These are phyloP conservation scores for Lysiphlebus fabarum DNA, from an alignment of 1,140 invertebrate genomes.

Conservation along the genomic window DNA sequence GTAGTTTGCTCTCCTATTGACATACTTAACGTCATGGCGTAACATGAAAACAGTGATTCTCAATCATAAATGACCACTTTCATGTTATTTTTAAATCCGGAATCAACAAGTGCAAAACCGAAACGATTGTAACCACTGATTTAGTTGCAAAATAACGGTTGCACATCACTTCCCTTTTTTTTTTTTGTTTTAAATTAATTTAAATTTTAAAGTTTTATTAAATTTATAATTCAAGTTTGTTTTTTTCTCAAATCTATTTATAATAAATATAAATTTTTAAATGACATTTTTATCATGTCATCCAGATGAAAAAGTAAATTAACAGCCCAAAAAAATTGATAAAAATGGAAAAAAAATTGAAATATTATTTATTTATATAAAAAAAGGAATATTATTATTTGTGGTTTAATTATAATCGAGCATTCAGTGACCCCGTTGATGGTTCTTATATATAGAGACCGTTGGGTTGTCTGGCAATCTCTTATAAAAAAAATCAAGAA, in stretches of 20 bases:
- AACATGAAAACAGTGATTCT: constrained; percentile 26
- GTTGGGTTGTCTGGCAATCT: constrained; percentile 21
- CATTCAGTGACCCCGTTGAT: constrained; percentile 21
- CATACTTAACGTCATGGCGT: constrained; percentile 33
- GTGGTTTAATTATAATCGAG: constrained; percentile 2
- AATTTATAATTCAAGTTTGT: too few species aligned
- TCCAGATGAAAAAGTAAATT: too few species aligned
- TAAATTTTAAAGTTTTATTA: not conserved
- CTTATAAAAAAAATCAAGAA: constrained; percentile 1
- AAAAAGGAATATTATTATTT: too few species aligned
- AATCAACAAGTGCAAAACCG: constrained; percentile 14
- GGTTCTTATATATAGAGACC: constrained; percentile 27
- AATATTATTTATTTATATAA: too few species aligned
- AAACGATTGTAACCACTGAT: constrained; percentile 7
- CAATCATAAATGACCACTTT: constrained; percentile 28
- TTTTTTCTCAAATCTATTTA: too few species aligned
- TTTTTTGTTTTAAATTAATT: constrained; percentile 1
- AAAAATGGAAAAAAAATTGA: too few species aligned
- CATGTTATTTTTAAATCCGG: constrained; percentile 26
- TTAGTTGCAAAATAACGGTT: constrained; percentile 17
- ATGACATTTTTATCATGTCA: too few species aligned
- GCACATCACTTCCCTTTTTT: constrained; percentile 1
- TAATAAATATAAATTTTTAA: too few species aligned
- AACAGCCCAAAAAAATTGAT: too few species aligned
- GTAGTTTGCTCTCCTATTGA: constrained; percentile 41